Evolutionary conservation across 37 sponge, comb jelly and placozoan genomes (phyloP), one percentile per base, ranked within the genome.

Genomic region (Diacarnus erythraeanus): DNA sequence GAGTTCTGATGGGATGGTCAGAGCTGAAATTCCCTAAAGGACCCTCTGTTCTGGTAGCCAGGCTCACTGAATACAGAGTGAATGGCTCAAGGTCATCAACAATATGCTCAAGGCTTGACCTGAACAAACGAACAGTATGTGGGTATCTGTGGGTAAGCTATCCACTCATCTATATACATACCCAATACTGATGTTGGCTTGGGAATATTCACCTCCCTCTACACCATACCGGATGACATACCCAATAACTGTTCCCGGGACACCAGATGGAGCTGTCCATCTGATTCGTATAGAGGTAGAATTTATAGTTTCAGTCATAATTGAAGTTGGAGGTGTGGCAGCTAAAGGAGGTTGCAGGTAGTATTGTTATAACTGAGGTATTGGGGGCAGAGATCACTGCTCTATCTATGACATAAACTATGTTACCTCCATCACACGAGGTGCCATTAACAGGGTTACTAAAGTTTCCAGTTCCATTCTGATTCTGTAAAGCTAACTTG

Each of bases 391-490:
- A 36, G 18, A 3, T 41, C 73, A 30, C n/a, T n/a, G n/a, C n/a
- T n/a, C n/a, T n/a, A n/a, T n/a, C n/a, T n/a, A n/a, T n/a, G n/a
- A n/a, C n/a, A n/a, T n/a, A n/a, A n/a, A n/a, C n/a, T n/a, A n/a
- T n/a, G n/a, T n/a, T 27, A 75, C 77, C 63, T 77, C 41, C 64
- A 64, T 77, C 77, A 64, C 77, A 77, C 21, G 77, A 36, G 20
- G 5, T 40, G 44, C 42, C 64, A 23, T 40, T 23, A 44, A 77
- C 65, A 20, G 30, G 42, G 6, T 77, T 26, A 43, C 69, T 79
- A 69, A 69, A 57, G 9, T 21, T 36, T 39, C 81, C 81, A 33
- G 60, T 59, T 1, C 81, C 81, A 57, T 80, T 70, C 29, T 20
- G 22, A 39, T 80, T 80, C 12, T 20, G 23, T 30, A 80, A 10